Conservation (phyloP, 1,140 invertebrate species). For the Cylas formicarius region DNA sequence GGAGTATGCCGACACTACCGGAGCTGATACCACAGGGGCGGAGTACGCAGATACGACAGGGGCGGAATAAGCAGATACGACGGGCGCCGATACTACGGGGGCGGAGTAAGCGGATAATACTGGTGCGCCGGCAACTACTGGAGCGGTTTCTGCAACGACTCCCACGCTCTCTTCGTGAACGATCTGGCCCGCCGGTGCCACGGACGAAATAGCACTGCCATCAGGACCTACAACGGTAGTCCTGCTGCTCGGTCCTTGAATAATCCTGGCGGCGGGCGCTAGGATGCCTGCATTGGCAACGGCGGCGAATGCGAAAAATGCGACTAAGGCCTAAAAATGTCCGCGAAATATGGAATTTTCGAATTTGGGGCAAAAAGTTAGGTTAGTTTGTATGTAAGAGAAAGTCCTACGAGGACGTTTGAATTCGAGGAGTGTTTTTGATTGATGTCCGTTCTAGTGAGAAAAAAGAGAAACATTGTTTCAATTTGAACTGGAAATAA, state of each 20-base stretch:
- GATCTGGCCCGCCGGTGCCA: slow-evolving; percentile 27
- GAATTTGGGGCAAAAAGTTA: neutral
- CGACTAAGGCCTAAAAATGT: slow-evolving; percentile 7
- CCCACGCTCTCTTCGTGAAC: slow-evolving; percentile 21
- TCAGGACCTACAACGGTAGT: slow-evolving; percentile 29
- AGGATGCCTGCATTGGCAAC: slow-evolving; percentile 21
- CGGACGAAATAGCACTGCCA: slow-evolving; percentile 28
- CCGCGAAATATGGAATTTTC: slow-evolving; percentile 1
- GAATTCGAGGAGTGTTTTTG: too few species aligned
- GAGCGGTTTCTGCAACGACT: slow-evolving; percentile 19
- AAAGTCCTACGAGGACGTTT: too few species aligned
- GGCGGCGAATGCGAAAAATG: slow-evolving; percentile 13
- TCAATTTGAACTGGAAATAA: too few species aligned
- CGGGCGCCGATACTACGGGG: neutral
- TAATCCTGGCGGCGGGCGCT: slow-evolving; percentile 23
- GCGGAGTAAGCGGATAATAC: slow-evolving; percentile 1
- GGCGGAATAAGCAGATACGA: slow-evolving; percentile 9
- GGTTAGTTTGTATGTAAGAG: too few species aligned
- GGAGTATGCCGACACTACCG: slow-evolving; percentile 1
- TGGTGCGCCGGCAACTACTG: slow-evolving; percentile 11
- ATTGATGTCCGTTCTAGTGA: too few species aligned
- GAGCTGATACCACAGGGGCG: slow-evolving; percentile 11
- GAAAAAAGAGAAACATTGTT: too few species aligned
- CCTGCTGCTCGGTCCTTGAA: slow-evolving; percentile 30
- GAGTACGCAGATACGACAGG: slow-evolving; percentile 10